Evolutionary conservation across 2,797 vertebrate species (phyloP).

Genomic region (Eptatretus atami): DNA sequence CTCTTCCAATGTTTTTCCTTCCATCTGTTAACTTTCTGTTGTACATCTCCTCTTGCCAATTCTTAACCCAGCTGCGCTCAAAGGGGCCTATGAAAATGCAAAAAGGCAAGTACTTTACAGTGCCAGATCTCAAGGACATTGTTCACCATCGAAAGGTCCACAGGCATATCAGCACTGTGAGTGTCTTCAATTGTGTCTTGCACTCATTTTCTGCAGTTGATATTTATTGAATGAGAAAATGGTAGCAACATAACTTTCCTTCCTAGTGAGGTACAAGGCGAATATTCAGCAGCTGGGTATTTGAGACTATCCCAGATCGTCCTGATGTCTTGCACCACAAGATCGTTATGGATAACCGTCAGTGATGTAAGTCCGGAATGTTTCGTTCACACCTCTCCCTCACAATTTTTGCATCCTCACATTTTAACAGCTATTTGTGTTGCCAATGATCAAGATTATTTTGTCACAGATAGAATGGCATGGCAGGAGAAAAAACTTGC

Average conservation of each 20-base stretch:
- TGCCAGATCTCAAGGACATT: conserved; percentile 72
- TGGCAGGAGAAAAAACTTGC: too few relatives aligned
- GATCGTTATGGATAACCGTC: conserved; percentile 30
- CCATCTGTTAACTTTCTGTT: neutral
- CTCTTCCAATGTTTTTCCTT: neutral
- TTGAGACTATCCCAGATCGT: conserved; percentile 72
- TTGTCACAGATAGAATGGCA: too few relatives aligned
- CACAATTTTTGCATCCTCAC: too few relatives aligned
- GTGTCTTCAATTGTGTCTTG: conserved; percentile 10
- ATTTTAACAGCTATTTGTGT: too few relatives aligned
- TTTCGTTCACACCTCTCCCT: too few relatives aligned
- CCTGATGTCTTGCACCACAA: conserved; percentile 62
- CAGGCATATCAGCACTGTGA: conserved; percentile 67
- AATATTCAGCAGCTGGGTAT: conserved; percentile 70
- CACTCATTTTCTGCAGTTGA: too few relatives aligned
- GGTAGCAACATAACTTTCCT: neutral
- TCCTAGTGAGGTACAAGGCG: conserved; percentile 62
- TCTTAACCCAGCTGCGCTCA: conserved; percentile 42
- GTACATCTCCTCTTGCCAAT: neutral
- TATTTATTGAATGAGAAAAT: neutral
- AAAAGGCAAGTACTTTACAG: conserved; percentile 63
- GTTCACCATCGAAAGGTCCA: conserved; percentile 61
- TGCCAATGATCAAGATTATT: too few relatives aligned
- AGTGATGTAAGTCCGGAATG: conserved; percentile 34
- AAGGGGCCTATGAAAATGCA: conserved; percentile 58